These are phyloP conservation scores for Phrynocephalus forsythii DNA, from an alignment of 2,797 vertebrate genomes.

Conservation along the genomic window DNA sequence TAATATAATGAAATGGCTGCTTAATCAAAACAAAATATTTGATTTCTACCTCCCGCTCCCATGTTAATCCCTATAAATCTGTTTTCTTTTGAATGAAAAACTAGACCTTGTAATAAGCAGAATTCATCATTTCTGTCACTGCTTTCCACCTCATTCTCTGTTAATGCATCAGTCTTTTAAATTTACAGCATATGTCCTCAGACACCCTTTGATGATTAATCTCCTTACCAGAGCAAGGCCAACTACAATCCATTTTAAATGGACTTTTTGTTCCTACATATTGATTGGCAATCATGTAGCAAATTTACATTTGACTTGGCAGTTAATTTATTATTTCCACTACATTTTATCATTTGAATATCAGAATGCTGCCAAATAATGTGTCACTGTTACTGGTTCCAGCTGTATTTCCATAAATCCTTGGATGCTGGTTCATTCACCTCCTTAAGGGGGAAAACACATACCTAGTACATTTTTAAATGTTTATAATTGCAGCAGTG, in stretches of 20 bases:
- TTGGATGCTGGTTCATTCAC: not conserved
- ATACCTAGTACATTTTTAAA: not conserved
- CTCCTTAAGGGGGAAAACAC: not conserved
- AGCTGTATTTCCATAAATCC: conserved; percentile 2
- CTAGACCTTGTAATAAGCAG: not conserved
- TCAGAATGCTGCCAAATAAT: conserved; percentile 20
- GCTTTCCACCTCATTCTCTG: not conserved
- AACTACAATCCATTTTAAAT: conserved; percentile 40
- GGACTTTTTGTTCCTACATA: conserved; percentile 31
- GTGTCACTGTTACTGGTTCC: not conserved
- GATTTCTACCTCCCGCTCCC: conserved; percentile 7
- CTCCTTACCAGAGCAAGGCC: conserved; percentile 27
- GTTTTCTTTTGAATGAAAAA: conserved; percentile 36
- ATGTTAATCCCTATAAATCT: conserved; percentile 16
- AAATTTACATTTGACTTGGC: conserved; percentile 43
- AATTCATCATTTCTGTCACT: conserved; percentile 33
- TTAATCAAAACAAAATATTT: conserved; percentile 30
- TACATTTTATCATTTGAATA: conserved; percentile 26
- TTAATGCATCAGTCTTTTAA: conserved; percentile 33
- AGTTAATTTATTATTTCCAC: conserved; percentile 41
- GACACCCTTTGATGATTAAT: conserved; percentile 38
- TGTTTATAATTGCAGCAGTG: not conserved
- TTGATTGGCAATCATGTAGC: conserved; percentile 39
- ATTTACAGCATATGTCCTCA: conserved; percentile 28
- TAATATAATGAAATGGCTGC: conserved; percentile 1